Evolutionary conservation across 2,797 vertebrate genomes (phyloP).

Genomic region (Fistularia tabacaria): DNA sequence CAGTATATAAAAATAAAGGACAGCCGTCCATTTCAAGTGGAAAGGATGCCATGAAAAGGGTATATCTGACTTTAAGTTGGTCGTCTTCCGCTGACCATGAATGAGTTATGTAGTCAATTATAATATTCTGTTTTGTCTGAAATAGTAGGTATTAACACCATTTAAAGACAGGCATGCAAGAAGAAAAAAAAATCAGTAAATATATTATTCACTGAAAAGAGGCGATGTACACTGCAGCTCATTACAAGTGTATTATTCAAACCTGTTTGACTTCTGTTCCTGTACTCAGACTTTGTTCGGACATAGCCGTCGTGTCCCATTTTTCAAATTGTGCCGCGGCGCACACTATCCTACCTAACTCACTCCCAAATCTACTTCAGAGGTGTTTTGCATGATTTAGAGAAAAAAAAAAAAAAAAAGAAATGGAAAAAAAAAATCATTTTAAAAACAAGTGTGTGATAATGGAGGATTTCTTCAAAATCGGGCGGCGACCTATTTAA

Average conservation of each 20-base stretch:
- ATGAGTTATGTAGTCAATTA: slow-evolving; percentile 79
- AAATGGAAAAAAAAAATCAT: slow-evolving; percentile 1
- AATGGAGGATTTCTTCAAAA: slow-evolving; percentile 71
- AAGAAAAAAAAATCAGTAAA: slow-evolving; percentile 69
- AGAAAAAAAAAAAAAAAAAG: slow-evolving; percentile 38
- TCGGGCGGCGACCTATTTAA: slow-evolving; percentile 82
- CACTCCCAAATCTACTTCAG: slow-evolving; percentile 77
- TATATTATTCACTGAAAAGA: slow-evolving; percentile 73
- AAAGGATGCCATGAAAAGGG: slow-evolving; percentile 76
- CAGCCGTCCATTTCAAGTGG: slow-evolving; percentile 75
- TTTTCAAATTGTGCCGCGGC: slow-evolving; percentile 67
- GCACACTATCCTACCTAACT: slow-evolving; percentile 79
- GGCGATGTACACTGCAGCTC: slow-evolving; percentile 74
- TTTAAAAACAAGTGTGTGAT: slow-evolving; percentile 61
- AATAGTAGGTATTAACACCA: slow-evolving; percentile 73
- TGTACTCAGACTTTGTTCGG: slow-evolving; percentile 70
- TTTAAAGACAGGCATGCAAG: slow-evolving; percentile 84
- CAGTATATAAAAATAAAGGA: slow-evolving; percentile 77
- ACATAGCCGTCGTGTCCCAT: slow-evolving; percentile 71
- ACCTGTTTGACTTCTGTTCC: slow-evolving; percentile 75
- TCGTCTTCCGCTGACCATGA: slow-evolving; percentile 79
- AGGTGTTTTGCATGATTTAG: slow-evolving; percentile 80
- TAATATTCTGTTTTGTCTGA: slow-evolving; percentile 74
- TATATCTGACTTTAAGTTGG: slow-evolving; percentile 74
- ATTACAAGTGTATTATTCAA: slow-evolving; percentile 77